Base-by-base conservation (phyloP, 53 echinoderm and acorn worm genomes). In the Stichopus horrens region DNA sequence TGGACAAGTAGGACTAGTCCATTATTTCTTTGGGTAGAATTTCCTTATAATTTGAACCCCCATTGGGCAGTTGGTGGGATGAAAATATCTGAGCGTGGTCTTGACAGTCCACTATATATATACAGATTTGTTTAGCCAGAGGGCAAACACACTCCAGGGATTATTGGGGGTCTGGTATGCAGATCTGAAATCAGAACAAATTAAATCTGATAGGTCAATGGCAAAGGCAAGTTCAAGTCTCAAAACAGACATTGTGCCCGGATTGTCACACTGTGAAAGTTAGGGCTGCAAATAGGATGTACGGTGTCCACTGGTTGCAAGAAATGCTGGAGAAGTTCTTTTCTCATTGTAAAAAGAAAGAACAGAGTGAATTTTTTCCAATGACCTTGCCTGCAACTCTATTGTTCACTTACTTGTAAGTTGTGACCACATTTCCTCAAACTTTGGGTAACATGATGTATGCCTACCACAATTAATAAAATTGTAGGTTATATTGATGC, bases 141-240 rank as follows among this genome's bases (percentile, higher is more conserved):
- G 81, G 81, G 81, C 81, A 81, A 81, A 56, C 58, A 81, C 9
- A 21, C 81, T 81, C 81, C 7, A 23, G 81, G 57, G 81, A 81
- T 81, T 81, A 81, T 21, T 7, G 7, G 71, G 57, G 53, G 18
- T 77, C 7, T 81, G 58, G 81, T 57, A 81, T 81, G 81, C 22
- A 56, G 55, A 53, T 58, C 58, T 56, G 21, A 81, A 81, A 81
- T 81, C 56, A 81, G 58, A 57, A 81, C 81, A 81, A 81, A 81
- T 81, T 57, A 19, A 81, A 81, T 57, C 57, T 81, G 81, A 57
- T 57, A 81, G 81, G 81, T 81, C 81, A 81, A 5, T 7, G 4
- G 57, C 19, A 81, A 81, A 81, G 81, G 56, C 58, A 81, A 81
- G 81, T 81, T 81, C 81, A 58, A 81, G 37, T 37, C 37, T 81